phyloP scores from a whole-genome alignment of 2,113 vertebrate species.

The Bubo bubo region DNA sequence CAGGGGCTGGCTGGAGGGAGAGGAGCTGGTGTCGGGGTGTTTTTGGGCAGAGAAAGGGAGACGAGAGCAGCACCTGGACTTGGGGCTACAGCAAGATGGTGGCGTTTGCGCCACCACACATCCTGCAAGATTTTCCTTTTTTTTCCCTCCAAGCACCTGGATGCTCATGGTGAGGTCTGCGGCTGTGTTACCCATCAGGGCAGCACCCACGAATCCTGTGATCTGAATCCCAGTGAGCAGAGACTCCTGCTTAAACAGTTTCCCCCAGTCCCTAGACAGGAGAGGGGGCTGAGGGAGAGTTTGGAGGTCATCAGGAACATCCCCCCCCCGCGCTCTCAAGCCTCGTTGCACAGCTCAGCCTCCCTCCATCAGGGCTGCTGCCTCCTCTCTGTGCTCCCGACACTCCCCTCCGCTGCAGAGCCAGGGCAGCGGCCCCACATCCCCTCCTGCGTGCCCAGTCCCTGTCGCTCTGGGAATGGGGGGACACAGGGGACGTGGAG shows the following conservation, averaged over 20 bases:
- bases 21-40: accelerated
- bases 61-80: not conserved
- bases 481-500: accelerated
- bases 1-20: not conserved
- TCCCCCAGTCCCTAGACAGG: not conserved
- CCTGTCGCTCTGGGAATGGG: accelerated
- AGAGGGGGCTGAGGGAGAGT: not conserved
- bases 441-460: not conserved
- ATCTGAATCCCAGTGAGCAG: accelerated
- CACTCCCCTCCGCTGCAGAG: not conserved
- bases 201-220: not conserved
- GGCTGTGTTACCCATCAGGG: not conserved
- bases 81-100: not conserved
- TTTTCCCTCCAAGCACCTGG: accelerated
- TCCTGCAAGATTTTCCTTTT: not conserved
- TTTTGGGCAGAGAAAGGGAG: not conserved
- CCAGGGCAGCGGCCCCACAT: accelerated
- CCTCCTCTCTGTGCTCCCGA: not conserved
- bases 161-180: not conserved
- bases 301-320: not conserved
- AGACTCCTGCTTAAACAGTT: not conserved
- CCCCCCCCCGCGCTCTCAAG: no score
- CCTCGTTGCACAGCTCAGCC: not conserved
- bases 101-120: accelerated
- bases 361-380: not conserved